phyloP scores from a whole-genome alignment of 2,113 vertebrate species.

The Sphyrna mokarran region DNA sequence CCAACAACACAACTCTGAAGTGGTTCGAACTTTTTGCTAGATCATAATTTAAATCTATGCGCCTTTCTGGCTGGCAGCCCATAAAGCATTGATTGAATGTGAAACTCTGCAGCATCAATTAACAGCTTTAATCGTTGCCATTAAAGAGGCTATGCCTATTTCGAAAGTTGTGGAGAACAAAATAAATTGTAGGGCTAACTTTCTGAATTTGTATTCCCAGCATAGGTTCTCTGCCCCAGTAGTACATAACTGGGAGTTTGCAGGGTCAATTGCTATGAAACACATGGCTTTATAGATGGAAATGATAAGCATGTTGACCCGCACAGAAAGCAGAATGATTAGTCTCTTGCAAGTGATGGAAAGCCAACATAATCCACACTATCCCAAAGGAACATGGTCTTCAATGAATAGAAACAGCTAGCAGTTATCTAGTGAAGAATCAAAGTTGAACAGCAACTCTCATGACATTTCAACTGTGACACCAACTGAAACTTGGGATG shows the following conservation, averaged over 20 bases:
- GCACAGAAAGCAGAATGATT: background rate
- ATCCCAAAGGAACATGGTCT: background rate
- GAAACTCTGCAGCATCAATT: background rate
- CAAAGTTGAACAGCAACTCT: background rate
- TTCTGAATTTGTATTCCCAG: background rate
- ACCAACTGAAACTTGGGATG: background rate
- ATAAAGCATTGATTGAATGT: background rate
- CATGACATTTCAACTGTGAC: background rate
- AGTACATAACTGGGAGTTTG: background rate
- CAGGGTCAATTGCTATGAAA: background rate
- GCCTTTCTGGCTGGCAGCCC: background rate
- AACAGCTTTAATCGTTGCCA: background rate
- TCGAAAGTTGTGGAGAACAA: background rate
- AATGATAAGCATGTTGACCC: background rate
- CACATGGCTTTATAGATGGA: background rate
- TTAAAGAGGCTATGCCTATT: background rate
- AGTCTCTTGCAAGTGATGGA: background rate
- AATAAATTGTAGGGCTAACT: background rate
- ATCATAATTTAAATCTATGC: background rate
- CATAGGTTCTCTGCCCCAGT: background rate
- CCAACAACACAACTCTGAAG: background rate
- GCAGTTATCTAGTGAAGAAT: background rate
- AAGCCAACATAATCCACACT: background rate
- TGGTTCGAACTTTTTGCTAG: background rate
- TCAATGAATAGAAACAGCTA: background rate